Percentiles rank a stretch among this genome's conserved stretches.
phyloP scores from a whole-genome alignment of 1,140 invertebrate genomes.

The Brachionus asplanchnoidis region DNA sequence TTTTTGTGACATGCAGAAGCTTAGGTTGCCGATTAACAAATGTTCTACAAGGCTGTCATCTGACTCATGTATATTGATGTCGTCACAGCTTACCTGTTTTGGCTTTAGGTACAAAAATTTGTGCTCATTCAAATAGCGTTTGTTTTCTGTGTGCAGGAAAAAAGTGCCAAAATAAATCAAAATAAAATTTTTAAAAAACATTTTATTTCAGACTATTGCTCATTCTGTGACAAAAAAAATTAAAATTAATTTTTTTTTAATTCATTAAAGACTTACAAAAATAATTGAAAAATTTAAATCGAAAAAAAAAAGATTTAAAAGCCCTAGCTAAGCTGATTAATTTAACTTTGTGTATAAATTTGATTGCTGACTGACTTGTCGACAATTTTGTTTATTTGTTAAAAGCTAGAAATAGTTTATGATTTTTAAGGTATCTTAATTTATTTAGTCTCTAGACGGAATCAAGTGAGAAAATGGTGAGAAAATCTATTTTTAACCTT shows the following conservation, averaged over 20 bases:
- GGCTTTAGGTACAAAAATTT: neutral
- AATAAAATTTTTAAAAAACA: neutral
- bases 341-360: neutral
- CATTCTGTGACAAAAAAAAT: neutral
- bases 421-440: constrained; percentile 4
- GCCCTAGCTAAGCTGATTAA: neutral
- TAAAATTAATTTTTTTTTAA: neutral
- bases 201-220: neutral
- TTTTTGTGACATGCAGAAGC: neutral
- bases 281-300: neutral
- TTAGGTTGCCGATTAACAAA: neutral
- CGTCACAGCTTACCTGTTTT: neutral
- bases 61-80: neutral
- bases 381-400: neutral
- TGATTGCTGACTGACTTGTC: neutral
- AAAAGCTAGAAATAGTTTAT: neutral
- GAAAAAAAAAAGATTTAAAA: neutral
- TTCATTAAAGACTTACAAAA: neutral
- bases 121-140: neutral
- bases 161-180: neutral
- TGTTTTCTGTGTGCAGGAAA: neutral
- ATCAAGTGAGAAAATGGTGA: neutral
- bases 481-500: neutral
- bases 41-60: neutral
- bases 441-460: neutral